Evolutionary conservation across 2,888 invertebrate genomes (phyloP), one percentile per base, ranked within the genome.

Genomic region (Troides aeacus): DNA sequence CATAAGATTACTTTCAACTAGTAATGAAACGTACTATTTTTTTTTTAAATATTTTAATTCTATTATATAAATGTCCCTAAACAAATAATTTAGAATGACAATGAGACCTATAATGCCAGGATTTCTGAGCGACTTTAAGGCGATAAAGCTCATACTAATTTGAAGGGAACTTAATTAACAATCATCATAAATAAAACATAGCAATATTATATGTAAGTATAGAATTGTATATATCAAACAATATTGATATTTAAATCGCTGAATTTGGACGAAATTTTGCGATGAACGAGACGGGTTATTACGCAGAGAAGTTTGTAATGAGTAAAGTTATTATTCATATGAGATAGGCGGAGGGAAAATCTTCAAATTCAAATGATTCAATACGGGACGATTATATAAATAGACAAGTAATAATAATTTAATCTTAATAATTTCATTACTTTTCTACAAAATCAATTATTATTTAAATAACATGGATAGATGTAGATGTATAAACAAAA

Each of bases 301-400:
- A 56, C 23, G 56, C 56, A 12, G 36, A 53, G 61, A 61, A 66
- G 66, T 66, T 66, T 66, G 66, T 66, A 66, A 67, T 67, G 66
- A 67, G 66, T 67, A 67, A 67, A 67, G 66, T 67, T 67, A 67
- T 62, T 67, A 67, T 67, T 67, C 56, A 67, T 67, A 56, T 62
- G 62, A 56, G 66, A 62, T 67, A 56, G 36, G 39, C 39, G 66
- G 53, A 24, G 39, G 23, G 8, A 56, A 50, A 66, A 56, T 39
- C 62, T 56, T 39, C 39, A 12, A 50, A 50, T 15, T 50, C 50
- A 50, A 50, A 50, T 15, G 5, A 15, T 67, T 23, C 66, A 62
- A 56, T 62, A 39, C 53, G 21, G 21, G 21, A 17, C 2, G 50
- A 2, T 15, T 50, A 2, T 12, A 50, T 18, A 18, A 15, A 50